These are phyloP conservation scores for Bufotes viridis DNA, from an alignment of 2,797 vertebrate species.

Conservation along the genomic window DNA sequence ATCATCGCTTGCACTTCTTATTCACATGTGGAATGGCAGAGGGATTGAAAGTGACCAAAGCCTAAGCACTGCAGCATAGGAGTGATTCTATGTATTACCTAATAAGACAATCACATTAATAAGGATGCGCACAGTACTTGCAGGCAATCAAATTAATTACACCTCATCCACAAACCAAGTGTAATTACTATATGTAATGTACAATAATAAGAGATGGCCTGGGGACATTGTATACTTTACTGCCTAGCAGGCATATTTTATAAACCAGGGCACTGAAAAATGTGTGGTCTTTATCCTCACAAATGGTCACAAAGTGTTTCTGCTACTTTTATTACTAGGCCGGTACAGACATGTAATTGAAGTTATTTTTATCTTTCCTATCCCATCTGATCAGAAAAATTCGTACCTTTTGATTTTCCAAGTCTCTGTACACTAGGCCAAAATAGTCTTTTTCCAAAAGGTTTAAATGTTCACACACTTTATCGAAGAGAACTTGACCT, in stretches of 20 bases:
- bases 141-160: not conserved
- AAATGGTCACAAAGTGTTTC: not conserved
- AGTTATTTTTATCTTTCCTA: not conserved
- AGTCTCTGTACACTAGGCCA: slow-evolving; percentile 89
- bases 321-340: not conserved
- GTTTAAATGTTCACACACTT: slow-evolving; percentile 96
- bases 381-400: not conserved
- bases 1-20: not conserved
- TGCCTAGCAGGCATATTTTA: not conserved
- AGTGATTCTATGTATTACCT: not conserved
- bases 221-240: not conserved
- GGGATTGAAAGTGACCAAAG: not conserved
- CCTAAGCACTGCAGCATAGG: not conserved
- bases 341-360: not conserved
- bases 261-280: not conserved
- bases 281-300: not conserved
- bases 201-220: not conserved
- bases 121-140: not conserved
- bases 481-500: slow-evolving; percentile 91
- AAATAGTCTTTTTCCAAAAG: slow-evolving; percentile 97
- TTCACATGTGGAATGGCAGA: not conserved
- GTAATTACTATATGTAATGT: not conserved
- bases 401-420: slow-evolving; percentile 94
- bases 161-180: not conserved
- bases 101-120: not conserved